phyloP scores from a whole-genome alignment of 2,113 vertebrate species.

The Esox niger region DNA sequence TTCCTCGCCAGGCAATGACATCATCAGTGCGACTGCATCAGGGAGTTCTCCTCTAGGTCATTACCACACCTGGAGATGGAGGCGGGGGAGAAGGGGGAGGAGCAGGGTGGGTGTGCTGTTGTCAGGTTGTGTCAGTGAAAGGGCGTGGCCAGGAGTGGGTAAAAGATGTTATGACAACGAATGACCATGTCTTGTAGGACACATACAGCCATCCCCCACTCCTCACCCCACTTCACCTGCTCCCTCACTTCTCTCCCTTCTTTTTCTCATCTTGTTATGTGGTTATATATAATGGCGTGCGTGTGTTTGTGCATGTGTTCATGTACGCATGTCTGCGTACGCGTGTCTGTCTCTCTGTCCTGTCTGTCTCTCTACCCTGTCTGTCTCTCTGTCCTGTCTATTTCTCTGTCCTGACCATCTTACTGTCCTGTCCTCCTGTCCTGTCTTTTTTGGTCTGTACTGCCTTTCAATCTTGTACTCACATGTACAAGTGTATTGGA shows the following conservation, averaged over 20 bases:
- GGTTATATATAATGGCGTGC: not conserved
- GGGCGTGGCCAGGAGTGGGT: no score
- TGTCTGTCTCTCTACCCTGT: no score
- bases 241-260: slow-evolving; percentile 56
- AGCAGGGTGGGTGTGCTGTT: slow-evolving; percentile 34
- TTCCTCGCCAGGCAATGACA: no score
- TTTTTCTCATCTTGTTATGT: no score
- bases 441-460: no score
- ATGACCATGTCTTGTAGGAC: slow-evolving; percentile 60
- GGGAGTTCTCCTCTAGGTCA: slow-evolving; percentile 38
- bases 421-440: no score
- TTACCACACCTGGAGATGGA: slow-evolving; percentile 26
- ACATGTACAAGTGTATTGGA: no score
- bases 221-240: slow-evolving; percentile 47
- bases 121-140: no score
- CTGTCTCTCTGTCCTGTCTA: no score
- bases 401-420: no score
- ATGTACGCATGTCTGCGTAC: not conserved
- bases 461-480: no score
- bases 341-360: not conserved
- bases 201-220: slow-evolving; percentile 46
- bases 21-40: slow-evolving; percentile 33
- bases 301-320: not conserved
- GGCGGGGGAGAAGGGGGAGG: slow-evolving; percentile 35
- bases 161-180: slow-evolving; percentile 30